These are phyloP conservation scores for Meloidogyne floridensis DNA, from an alignment of 1,140 invertebrate genomes.

Conservation along the genomic window DNA sequence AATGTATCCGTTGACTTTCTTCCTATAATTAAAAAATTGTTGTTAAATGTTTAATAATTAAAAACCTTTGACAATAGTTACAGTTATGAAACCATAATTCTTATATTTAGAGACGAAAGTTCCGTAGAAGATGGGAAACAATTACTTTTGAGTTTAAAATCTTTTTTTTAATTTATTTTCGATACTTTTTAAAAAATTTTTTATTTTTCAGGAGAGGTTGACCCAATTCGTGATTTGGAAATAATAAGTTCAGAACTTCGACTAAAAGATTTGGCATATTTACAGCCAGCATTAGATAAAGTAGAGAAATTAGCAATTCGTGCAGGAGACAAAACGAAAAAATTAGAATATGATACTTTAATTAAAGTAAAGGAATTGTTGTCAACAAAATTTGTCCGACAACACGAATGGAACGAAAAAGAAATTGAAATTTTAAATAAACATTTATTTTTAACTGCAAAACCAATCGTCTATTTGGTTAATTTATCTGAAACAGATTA, in stretches of 20 bases:
- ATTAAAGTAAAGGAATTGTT: constrained; percentile 83
- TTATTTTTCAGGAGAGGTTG: constrained; percentile 78
- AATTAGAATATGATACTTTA: constrained; percentile 79
- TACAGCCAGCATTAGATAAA: constrained; percentile 80
- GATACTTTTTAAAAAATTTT: not conserved
- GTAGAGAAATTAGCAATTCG: constrained; percentile 83
- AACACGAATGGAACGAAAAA: constrained; percentile 65
- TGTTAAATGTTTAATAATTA: too few relatives aligned
- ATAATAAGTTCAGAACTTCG: constrained; percentile 93
- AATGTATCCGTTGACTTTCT: too few relatives aligned
- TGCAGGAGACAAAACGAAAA: constrained; percentile 92
- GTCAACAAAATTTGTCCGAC: constrained; percentile 75
- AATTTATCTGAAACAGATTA: constrained; percentile 98
- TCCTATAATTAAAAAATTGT: too few relatives aligned
- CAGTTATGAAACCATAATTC: too few relatives aligned
- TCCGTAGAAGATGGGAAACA: too few relatives aligned
- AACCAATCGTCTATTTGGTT: constrained; percentile 94
- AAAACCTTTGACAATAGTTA: too few relatives aligned
- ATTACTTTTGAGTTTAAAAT: not conserved
- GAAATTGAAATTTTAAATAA: constrained; percentile 96
- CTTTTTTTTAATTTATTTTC: not conserved
- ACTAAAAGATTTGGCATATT: constrained; percentile 84
- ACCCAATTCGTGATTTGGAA: constrained; percentile 91
- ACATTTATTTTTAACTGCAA: constrained; percentile 94
- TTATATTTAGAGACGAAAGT: too few relatives aligned